Base-by-base conservation (phyloP, 1,140 invertebrate genomes). In the Melipona quadrifasciata region DNA sequence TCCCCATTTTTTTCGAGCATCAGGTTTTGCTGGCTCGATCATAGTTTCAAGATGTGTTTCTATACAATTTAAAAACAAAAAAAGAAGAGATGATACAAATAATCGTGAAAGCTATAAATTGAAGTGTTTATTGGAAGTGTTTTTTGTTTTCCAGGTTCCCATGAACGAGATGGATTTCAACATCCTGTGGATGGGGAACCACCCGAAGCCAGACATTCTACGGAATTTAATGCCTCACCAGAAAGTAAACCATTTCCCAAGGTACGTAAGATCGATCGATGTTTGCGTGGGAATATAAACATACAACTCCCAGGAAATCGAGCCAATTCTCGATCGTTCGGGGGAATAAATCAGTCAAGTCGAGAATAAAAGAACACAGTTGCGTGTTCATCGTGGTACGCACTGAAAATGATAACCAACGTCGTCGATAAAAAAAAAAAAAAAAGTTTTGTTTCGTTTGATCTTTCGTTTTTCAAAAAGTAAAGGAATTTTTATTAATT, bases 241-340 rank as follows among this genome's bases (percentile, higher is more conserved):
- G 95, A 96, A 98, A 92, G 97, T 99, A 51, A 99, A 99, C 94
- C 98, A 99, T 95, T 99, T 99, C 94, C 98, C 98, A 19, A 97
- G 98, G 97, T 98, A 94, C 92, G 87, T 90, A 71, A 27, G 53
- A 64, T 10, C 4, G 55, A 51, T 34, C 12, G 65, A 21, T 1
- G 51, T 67, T 34, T n/a, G 14, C 39, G 39, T 0, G 16, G 16
- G 39, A 11, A 55, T 68, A 79, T 39, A n/a, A 67, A 55, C 21
- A 16, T 2, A 31, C 11, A 8, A 2, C 21, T 39, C 0, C 17
- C 21, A 12, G 10, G 17, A 76, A 64, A 61, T 47, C 17, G 21
- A 16, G 6, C 2, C 27, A 39, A 5, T 61, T 61, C 14, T n/a
- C 24, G 24, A 61, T n/a, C 21, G 21, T 17, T 17, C 16, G 21